Base-by-base conservation (phyloP, 2,797 vertebrate genomes). In the Lepus oiostolus region DNA sequence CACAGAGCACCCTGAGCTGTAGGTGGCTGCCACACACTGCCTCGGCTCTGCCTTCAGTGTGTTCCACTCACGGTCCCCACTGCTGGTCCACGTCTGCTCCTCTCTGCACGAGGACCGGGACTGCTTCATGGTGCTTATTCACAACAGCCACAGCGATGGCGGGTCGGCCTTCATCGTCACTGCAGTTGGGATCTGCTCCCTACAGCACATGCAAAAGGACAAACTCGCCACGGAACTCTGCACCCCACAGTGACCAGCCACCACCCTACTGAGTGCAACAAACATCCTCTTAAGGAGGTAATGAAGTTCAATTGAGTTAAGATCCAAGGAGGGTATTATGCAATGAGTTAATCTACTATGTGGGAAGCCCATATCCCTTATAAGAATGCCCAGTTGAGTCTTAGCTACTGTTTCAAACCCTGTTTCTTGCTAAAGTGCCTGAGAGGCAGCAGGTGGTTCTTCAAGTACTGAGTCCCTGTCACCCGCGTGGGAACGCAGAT, bases 151-250 rank as follows among this genome's bases (percentile, higher is more conserved):
- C 84, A 0, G 96, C 98, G 91, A 99, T 88, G 72, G 97, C 98
- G 0, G 99, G 98, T 1, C 50, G 97, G 0, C 98, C 97, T 1
- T 99, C 96, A 0, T 83, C 30, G 1, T 96, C 95, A 30, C 89
- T 97, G 93, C 98, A 99, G 68, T 98, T 98, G 0, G 99, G 99
- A 60, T 99, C 98, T 9, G 98, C 99, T 94, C 99, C 99, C 99
- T 99, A 96, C 2, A 95, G 77, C 0, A 7, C 11, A 90, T 0
- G 50, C 58, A 92, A 77, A 89, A 90, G 67, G 67, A 94, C 19
- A 81, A 93, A 42, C 52, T 87, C 3, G 2, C 35, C 70, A 81
- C 47, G 86, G 72, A 72, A 60, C 28, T 22, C 82, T 47, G 17
- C 16, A 13, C 68, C 82, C 42, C 2, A 35, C 17, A 58, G 58